Conservation (phyloP, 2,888 invertebrate genomes). For the Hetaerina titia region DNA sequence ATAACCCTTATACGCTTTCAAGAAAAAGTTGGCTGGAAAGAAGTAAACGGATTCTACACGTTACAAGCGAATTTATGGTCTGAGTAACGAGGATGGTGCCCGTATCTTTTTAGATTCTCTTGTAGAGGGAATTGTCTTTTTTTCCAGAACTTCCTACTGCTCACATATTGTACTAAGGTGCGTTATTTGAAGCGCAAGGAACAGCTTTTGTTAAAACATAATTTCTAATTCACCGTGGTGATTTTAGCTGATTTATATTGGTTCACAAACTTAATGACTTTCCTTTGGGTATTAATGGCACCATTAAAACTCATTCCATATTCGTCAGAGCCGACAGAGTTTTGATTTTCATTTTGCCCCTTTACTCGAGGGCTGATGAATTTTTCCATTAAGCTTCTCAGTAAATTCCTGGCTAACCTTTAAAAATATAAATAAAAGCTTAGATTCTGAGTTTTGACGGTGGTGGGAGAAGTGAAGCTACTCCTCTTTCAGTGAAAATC, state of each 20-base stretch:
- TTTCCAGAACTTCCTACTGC: background rate
- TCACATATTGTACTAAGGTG: background rate
- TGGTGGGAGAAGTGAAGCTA: background rate
- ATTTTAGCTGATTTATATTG: background rate
- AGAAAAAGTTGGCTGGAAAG: too few relatives aligned
- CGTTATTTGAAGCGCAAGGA: background rate
- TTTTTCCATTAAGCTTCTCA: background rate
- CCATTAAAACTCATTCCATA: slow-evolving; percentile 8
- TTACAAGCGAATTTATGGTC: too few relatives aligned
- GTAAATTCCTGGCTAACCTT: background rate
- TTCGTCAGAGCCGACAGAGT: background rate
- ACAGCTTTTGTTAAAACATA: background rate
- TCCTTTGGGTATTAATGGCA: background rate
- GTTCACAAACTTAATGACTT: background rate
- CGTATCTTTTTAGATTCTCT: too few relatives aligned
- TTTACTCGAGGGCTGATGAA: background rate
- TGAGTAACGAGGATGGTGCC: too few relatives aligned
- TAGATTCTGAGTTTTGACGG: background rate
- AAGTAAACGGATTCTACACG: too few relatives aligned
- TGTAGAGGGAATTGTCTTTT: too few relatives aligned
- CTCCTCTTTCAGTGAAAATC: background rate
- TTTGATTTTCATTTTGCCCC: background rate
- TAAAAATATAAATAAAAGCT: background rate
- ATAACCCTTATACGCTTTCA: too few relatives aligned
- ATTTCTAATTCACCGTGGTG: background rate